These are phyloP conservation scores for Gadopsis marmoratus DNA, from an alignment of 2,797 vertebrate genomes.

Conservation along the genomic window DNA sequence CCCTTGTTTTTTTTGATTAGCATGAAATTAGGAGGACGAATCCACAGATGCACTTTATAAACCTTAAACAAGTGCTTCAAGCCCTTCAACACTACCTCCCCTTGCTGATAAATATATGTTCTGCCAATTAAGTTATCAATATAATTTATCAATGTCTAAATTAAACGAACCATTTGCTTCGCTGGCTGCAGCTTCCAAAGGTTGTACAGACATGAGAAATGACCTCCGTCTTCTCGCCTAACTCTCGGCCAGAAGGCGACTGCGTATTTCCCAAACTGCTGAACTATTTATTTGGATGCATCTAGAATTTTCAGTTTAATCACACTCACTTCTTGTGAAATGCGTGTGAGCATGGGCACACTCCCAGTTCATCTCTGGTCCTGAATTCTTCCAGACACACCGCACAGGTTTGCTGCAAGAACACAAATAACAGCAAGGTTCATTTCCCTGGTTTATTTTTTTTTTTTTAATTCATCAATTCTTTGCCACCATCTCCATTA, in stretches of 20 bases:
- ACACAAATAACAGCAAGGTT: constrained; percentile 21
- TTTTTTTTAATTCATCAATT: too few species aligned
- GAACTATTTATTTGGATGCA: not conserved
- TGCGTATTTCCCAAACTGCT: not conserved
- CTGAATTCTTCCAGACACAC: constrained; percentile 90
- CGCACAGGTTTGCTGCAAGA: constrained; percentile 87
- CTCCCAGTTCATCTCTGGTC: constrained; percentile 88
- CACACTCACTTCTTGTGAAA: constrained; percentile 91
- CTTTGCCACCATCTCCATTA: not conserved
- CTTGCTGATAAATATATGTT: too few species aligned
- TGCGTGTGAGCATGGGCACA: constrained; percentile 89
- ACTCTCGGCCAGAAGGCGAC: not conserved
- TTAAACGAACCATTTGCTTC: not conserved
- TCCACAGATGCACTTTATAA: not conserved
- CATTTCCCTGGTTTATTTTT: not conserved
- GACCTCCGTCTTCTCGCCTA: not conserved
- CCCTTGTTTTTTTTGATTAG: not conserved
- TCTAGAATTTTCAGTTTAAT: not conserved
- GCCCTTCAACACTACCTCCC: not conserved
- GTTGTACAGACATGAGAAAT: too few species aligned
- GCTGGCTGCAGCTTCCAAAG: not conserved
- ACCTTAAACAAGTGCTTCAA: too few species aligned
- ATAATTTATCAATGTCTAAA: too few species aligned
- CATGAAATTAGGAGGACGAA: not conserved
- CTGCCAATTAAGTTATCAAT: too few species aligned